Conservation (phyloP, 2,888 invertebrate species). For the Nephrotoma flavescens region DNA sequence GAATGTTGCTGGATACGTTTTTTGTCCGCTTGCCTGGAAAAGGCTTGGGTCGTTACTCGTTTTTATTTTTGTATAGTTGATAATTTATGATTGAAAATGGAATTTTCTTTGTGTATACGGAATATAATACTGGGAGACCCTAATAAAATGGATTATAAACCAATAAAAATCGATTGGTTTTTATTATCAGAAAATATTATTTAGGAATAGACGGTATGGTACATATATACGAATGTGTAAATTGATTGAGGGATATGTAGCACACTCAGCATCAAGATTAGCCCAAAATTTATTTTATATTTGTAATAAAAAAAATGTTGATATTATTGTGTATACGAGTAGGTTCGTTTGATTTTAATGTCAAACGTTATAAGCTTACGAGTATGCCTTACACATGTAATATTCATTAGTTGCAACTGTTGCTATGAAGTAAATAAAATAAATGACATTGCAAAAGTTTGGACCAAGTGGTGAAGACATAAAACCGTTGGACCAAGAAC, state of each 20-base stretch:
- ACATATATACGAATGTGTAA: too few species aligned
- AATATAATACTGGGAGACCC: not conserved
- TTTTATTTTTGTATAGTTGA: not conserved
- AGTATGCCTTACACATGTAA: too few species aligned
- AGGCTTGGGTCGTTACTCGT: not conserved
- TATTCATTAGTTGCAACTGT: too few species aligned
- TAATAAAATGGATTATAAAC: not conserved
- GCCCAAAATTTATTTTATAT: not conserved
- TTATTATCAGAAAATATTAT: not conserved
- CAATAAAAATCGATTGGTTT: not conserved
- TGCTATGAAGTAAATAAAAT: too few species aligned
- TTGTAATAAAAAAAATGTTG: too few species aligned
- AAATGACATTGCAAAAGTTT: too few species aligned
- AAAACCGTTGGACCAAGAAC: too few species aligned
- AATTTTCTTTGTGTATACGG: not conserved
- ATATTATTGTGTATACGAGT: too few species aligned
- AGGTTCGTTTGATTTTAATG: too few species aligned
- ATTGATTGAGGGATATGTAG: not conserved
- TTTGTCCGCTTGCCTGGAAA: not conserved
- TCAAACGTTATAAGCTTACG: too few species aligned
- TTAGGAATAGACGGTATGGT: not conserved
- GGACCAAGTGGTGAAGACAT: too few species aligned
- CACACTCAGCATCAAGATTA: not conserved
- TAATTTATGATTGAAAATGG: not conserved
- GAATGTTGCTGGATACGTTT: too few species aligned